Evolutionary conservation across 2,888 invertebrate species (phyloP).

Genomic region (Mimumesa dahlbomi): DNA sequence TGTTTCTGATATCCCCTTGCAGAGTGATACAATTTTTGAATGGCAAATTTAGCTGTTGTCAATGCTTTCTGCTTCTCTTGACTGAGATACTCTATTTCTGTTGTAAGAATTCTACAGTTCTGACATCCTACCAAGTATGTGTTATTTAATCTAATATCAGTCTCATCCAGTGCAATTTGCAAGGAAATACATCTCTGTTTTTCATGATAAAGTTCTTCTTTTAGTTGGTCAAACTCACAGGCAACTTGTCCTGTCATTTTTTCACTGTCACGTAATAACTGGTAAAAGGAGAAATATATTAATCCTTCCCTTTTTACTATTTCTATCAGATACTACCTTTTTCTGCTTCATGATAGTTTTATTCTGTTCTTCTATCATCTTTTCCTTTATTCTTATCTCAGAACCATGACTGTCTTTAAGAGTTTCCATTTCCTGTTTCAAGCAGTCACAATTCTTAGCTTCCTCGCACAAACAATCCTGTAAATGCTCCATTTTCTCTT

Average conservation of each 20-base stretch:
- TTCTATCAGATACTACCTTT: no score
- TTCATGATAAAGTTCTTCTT: slow-evolving; percentile 60
- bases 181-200: slow-evolving; percentile 59
- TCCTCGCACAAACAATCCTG: slow-evolving; percentile 55
- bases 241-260: slow-evolving; percentile 65
- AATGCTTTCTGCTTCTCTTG: slow-evolving; percentile 64
- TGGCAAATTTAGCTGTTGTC: slow-evolving; percentile 63
- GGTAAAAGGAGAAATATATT: slow-evolving; percentile 15
- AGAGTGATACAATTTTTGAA: slow-evolving; percentile 58
- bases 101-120: slow-evolving; percentile 54
- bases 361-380: slow-evolving; percentile 68
- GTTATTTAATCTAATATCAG: slow-evolving; percentile 44
- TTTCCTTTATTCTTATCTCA: slow-evolving; percentile 67
- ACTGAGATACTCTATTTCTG: slow-evolving; percentile 47
- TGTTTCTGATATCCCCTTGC: slow-evolving; percentile 54
- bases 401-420: slow-evolving; percentile 61
- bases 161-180: slow-evolving; percentile 47
- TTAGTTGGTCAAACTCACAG: slow-evolving; percentile 65
- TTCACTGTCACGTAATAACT: slow-evolving; percentile 69
- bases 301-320: no score
- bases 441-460: slow-evolving; percentile 40
- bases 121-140: slow-evolving; percentile 39
- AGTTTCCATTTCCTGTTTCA: slow-evolving; percentile 60
- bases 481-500: slow-evolving; percentile 56
- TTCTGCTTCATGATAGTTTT: slow-evolving; percentile 60